phyloP scores from a whole-genome alignment of 2,888 invertebrate species.

The Acleris literana region DNA sequence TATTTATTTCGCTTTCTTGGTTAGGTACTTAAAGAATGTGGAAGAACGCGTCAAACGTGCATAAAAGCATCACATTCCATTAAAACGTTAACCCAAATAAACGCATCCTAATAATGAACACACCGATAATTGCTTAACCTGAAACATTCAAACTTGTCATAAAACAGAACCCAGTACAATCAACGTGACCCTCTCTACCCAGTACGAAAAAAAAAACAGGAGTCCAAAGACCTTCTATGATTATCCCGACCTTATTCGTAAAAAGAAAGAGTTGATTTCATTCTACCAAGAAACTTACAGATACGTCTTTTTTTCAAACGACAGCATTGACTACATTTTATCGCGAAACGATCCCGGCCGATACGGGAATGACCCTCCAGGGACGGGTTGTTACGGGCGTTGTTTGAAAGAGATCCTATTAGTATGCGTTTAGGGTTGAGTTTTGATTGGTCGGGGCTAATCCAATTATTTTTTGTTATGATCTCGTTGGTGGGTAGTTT shows the following conservation, averaged over 20 bases:
- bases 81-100: background rate
- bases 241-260: too few relatives aligned
- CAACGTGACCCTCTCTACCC: slow-evolving; percentile 43
- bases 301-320: too few relatives aligned
- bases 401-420: slow-evolving; percentile 20
- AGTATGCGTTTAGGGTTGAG: slow-evolving; percentile 6
- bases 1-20: too few relatives aligned
- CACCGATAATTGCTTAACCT: slow-evolving; percentile 30
- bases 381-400: slow-evolving; percentile 40
- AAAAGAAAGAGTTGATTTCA: too few relatives aligned
- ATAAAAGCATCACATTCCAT: background rate
- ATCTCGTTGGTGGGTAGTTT: background rate
- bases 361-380: slow-evolving; percentile 54
- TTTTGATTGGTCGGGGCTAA: slow-evolving; percentile 20
- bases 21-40: too few relatives aligned
- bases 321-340: slow-evolving; percentile 37
- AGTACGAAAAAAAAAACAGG: too few relatives aligned
- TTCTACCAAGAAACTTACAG: too few relatives aligned
- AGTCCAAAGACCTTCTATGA: too few relatives aligned
- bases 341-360: slow-evolving; percentile 40
- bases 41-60: background rate
- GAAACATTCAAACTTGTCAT: slow-evolving; percentile 48
- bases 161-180: slow-evolving; percentile 56
- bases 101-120: background rate
- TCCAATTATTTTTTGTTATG: slow-evolving; percentile 27